A percentile compares a stretch with the other conserved stretches of the same genome.
Evolutionary conservation across 2,797 vertebrate species (phyloP).

Genomic region (Benthosema pterotum): DNA sequence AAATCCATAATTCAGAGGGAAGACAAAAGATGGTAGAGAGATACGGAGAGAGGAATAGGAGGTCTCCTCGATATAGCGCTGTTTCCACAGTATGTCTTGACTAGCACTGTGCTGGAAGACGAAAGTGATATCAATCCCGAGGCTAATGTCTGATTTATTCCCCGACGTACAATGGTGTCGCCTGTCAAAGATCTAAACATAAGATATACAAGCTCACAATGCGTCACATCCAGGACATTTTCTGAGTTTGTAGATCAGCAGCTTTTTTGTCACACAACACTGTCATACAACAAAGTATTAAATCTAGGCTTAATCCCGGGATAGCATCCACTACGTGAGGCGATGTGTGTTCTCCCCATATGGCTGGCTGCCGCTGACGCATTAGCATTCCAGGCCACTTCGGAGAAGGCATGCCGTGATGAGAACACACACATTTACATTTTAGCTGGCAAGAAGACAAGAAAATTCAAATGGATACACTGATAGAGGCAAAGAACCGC

Average conservation of each 20-base stretch:
- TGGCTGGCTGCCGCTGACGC: conserved; percentile 24
- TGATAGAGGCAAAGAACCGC: conserved; percentile 3
- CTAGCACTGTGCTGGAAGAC: conserved; percentile 59
- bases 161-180: too few species aligned
- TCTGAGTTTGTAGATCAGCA: too few species aligned
- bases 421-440: conserved; percentile 6
- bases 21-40: conserved; percentile 45
- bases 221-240: too few species aligned
- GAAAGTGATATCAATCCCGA: conserved; percentile 48
- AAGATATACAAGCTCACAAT: too few species aligned
- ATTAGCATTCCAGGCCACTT: conserved; percentile 2
- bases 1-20: conserved; percentile 69
- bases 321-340: conserved; percentile 39
- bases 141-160: conserved; percentile 33
- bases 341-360: conserved; percentile 33
- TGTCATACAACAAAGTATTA: too few species aligned
- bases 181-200: too few species aligned
- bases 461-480: conserved; percentile 7
- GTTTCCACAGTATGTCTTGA: conserved; percentile 65
- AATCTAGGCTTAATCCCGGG: conserved; percentile 26
- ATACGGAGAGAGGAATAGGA: conserved; percentile 11
- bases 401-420: neutral
- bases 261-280: too few species aligned
- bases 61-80: conserved; percentile 38
- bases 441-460: neutral